Conservation (phyloP, 2,888 invertebrate genomes). For the Orchesella flavescens region DNA sequence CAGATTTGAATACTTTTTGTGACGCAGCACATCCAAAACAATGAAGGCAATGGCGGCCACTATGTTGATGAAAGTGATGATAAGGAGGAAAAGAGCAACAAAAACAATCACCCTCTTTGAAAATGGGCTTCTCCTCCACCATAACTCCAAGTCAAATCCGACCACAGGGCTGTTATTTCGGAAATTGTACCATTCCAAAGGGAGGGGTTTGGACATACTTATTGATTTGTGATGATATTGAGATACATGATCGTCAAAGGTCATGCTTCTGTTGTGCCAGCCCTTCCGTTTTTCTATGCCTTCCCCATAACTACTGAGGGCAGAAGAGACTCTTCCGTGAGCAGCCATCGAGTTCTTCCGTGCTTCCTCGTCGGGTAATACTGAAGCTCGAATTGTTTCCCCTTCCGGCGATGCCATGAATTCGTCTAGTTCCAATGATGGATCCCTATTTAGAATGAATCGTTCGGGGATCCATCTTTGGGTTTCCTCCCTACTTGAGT, state of each 20-base stretch:
- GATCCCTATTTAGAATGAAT: too few species aligned
- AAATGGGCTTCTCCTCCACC: constrained; percentile 24
- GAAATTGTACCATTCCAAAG: constrained; percentile 4
- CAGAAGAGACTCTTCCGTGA: too few species aligned
- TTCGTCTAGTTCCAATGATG: too few species aligned
- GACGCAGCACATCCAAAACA: too few species aligned
- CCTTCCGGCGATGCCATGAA: too few species aligned
- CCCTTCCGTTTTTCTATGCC: too few species aligned
- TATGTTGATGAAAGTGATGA: background rate
- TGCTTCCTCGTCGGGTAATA: too few species aligned
- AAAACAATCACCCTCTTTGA: background rate
- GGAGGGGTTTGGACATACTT: background rate
- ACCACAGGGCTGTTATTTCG: background rate
- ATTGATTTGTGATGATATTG: background rate
- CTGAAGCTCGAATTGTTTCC: too few species aligned
- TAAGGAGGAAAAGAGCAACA: background rate
- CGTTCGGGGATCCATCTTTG: too few species aligned
- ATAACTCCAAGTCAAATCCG: constrained; percentile 38
- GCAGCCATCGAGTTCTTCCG: too few species aligned
- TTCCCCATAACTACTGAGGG: too few species aligned
- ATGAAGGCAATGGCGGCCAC: background rate
- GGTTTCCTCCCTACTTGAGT: too few species aligned
- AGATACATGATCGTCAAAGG: background rate
- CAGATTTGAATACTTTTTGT: background rate
- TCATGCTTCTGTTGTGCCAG: background rate